phyloP scores from a whole-genome alignment of 2,888 invertebrate species.

The Metallyticus violacea region DNA sequence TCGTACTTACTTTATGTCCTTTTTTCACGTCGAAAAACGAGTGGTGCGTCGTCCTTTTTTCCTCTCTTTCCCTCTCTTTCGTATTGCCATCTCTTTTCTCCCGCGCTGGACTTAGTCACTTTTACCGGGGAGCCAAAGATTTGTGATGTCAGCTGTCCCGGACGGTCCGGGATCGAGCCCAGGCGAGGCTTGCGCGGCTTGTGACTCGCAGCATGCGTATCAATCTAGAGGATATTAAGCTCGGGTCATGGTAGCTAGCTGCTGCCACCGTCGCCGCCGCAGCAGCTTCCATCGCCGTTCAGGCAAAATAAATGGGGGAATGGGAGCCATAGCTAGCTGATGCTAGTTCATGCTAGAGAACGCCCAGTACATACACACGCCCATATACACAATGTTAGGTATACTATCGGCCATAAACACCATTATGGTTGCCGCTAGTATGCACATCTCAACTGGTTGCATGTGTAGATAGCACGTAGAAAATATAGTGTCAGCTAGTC shows the following conservation, averaged over 20 bases:
- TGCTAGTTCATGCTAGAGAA: not conserved
- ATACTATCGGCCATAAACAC: not conserved
- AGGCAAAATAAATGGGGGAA: conserved; percentile 3
- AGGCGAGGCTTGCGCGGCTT: conserved; percentile 6
- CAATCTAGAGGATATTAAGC: not conserved
- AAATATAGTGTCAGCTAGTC: not conserved
- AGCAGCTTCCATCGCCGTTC: not conserved
- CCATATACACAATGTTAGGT: not conserved
- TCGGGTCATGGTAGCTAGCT: no score
- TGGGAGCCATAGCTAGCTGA: not conserved
- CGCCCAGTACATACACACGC: not conserved
- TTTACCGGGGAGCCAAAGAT: conserved; percentile 10
- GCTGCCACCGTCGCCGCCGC: not conserved
- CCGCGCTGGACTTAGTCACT: conserved; percentile 17
- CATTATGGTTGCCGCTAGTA: not conserved
- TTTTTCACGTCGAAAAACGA: not conserved
- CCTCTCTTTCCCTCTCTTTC: not conserved
- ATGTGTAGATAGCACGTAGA: not conserved
- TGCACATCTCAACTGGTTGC: not conserved
- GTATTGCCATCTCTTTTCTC: not conserved
- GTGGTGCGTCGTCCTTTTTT: not conserved
- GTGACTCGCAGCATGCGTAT: conserved; percentile 8
- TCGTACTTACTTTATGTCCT: conserved; percentile 6
- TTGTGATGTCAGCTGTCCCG: conserved; percentile 18
- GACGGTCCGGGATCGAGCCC: conserved; percentile 19